phyloP scores from a whole-genome alignment of 2,113 vertebrate species.

The Oryzias javanicus region DNA sequence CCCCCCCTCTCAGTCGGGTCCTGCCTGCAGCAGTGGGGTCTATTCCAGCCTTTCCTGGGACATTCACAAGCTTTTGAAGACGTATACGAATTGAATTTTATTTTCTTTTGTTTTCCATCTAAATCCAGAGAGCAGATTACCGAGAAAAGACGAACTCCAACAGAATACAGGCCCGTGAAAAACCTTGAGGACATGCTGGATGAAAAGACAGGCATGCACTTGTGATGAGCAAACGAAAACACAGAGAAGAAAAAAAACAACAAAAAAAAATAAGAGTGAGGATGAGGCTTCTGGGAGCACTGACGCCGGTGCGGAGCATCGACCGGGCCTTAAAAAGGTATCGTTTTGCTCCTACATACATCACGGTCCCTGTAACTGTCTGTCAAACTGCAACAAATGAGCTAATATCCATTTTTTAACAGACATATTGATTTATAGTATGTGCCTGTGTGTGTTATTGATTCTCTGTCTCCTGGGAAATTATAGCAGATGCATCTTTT shows the following conservation, averaged over 20 bases:
- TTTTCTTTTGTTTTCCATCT: constrained; percentile 13
- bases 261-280: not conserved
- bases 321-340: constrained; percentile 44
- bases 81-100: constrained; percentile 21
- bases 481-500: constrained; percentile 76
- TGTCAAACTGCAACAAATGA: constrained; percentile 80
- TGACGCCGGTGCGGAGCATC: constrained; percentile 28
- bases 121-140: constrained; percentile 38
- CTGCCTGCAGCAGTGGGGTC: constrained; percentile 58
- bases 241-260: not conserved
- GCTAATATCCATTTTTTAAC: constrained; percentile 83
- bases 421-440: constrained; percentile 78
- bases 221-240: constrained; percentile 39
- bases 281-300: constrained; percentile 35
- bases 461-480: constrained; percentile 74
- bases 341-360: constrained; percentile 56
- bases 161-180: constrained; percentile 10
- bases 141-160: constrained; percentile 26
- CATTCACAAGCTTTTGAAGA: constrained; percentile 9
- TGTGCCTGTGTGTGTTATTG: constrained; percentile 76
- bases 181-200: constrained; percentile 40
- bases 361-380: constrained; percentile 68
- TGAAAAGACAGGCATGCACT: constrained; percentile 53
- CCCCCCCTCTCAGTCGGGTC: constrained; percentile 47
- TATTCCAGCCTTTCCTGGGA: constrained; percentile 39